Base-by-base conservation (phyloP, 2,888 invertebrate genomes). In the Formica aserva region DNA sequence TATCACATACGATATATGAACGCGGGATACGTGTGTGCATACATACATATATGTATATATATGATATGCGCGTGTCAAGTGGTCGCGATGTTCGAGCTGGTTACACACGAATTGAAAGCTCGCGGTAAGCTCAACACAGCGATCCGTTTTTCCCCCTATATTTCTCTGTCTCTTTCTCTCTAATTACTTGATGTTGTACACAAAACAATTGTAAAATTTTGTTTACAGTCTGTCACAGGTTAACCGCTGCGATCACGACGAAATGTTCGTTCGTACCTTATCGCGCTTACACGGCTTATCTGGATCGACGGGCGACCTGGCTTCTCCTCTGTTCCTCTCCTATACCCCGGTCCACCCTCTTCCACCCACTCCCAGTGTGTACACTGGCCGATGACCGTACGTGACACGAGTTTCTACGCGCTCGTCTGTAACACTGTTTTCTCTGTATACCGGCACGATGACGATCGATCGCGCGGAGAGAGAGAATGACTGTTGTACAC, bases 31-130 rank as follows among this genome's bases (percentile, higher is more conserved):
- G 80, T 74, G 63, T 83, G 26, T 76, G 41, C 69, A 38, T 76
- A 41, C 62, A n/a, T 74, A 22, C 66, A 55, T 65, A 48, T 72
- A 66, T 75, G 35, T 13, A 18, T 62, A 55, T 75, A 26, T 77
- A 38, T 71, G 65, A 63, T 72, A 32, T 35, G 48, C 66, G 63
- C 52, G 71, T 87, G 67, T 86, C 84, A 63, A 60, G 78, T 83
- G 81, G 80, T 87, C 85, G 86, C 86, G 81, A 75, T 85, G 81
- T 82, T 72, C 32, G 77, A 86, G 85, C 76, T 63, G 15, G 26
- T 55, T 82, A 86, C 55, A 26, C 85, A 81, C 86, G 62, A 85
- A 82, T 78, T 81, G 78, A 82, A 82, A 86, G 85, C 35, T 85
- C 62, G 77, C 62, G 74, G 63, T 65, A 83, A 83, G 83, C 55